Conservation (phyloP, 2,797 vertebrate genomes). For the Bovichtus variegatus region DNA sequence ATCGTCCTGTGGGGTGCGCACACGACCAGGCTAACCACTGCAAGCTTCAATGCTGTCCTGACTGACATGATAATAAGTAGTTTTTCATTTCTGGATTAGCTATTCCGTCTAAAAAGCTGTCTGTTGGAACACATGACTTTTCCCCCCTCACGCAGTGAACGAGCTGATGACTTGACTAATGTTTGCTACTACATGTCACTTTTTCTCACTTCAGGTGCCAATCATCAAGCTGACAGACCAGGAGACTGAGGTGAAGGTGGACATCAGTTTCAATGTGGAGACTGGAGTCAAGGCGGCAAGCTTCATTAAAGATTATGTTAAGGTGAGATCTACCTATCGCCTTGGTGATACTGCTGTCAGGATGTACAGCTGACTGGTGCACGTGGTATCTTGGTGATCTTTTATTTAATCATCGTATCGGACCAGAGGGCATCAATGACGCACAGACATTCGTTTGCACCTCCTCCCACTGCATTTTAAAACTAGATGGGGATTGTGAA, state of each 20-base stretch:
- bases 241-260: slow-evolving; percentile 98
- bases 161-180: background rate
- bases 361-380: background rate
- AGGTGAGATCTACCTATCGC: slow-evolving; percentile 81
- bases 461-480: background rate
- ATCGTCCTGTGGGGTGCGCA: background rate
- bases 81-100: background rate
- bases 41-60: background rate
- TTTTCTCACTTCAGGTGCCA: slow-evolving; percentile 88
- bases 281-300: slow-evolving; percentile 96
- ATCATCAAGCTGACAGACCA: slow-evolving; percentile 99
- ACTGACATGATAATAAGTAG: slow-evolving; percentile 36
- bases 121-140: background rate
- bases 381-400: background rate
- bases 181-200: slow-evolving; percentile 4
- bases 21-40: slow-evolving; percentile 13
- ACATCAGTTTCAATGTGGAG: slow-evolving; percentile 99
- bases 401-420: background rate
- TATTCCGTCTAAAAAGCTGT: background rate
- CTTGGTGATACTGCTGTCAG: background rate
- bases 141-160: background rate
- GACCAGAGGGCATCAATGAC: background rate
- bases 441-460: background rate
- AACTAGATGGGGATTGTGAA: background rate
- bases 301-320: slow-evolving; percentile 96